These are phyloP conservation scores for Sinocyclocheilus grahami DNA, from an alignment of 2,113 vertebrate species.

Conservation along the genomic window DNA sequence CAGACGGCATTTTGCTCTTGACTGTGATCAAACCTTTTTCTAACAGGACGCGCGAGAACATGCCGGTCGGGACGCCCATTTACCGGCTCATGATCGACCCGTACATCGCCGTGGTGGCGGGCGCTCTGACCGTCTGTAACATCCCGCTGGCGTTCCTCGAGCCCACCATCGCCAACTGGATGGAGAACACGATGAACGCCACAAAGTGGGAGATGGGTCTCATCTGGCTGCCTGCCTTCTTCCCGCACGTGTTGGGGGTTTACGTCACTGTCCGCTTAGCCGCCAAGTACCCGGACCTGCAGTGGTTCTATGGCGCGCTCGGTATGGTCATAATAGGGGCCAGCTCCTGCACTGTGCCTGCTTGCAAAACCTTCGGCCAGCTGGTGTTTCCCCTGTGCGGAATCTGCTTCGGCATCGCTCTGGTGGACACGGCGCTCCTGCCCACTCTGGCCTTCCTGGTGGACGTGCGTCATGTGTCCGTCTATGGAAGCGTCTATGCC, in stretches of 20 bases:
- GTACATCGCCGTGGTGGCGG: conserved; percentile 93
- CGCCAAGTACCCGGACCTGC: conserved; percentile 85
- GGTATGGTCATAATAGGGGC: conserved; percentile 93
- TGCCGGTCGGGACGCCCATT: conserved; percentile 92
- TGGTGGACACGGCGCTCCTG: conserved; percentile 94
- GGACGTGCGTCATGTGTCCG: conserved; percentile 91
- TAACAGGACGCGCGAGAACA: conserved; percentile 84
- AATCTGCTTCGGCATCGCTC: conserved; percentile 95
- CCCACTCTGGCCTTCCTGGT: conserved; percentile 96
- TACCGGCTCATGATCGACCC: conserved; percentile 94
- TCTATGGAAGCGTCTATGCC: conserved; percentile 96
- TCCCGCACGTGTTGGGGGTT: conserved; percentile 93
- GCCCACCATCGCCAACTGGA: conserved; percentile 96
- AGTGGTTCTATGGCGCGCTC: conserved; percentile 94
- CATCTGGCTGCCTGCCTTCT: conserved; percentile 94
- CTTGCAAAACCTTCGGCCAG: conserved; percentile 88
- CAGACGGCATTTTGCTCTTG: conserved; percentile 86
- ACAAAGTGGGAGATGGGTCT: conserved; percentile 93
- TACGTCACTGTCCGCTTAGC: conserved; percentile 91
- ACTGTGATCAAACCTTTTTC: conserved; percentile 85
- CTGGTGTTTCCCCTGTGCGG: conserved; percentile 89
- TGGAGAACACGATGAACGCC: conserved; percentile 90
- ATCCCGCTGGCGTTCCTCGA: conserved; percentile 96
- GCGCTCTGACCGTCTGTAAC: conserved; percentile 94
- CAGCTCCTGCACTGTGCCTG: conserved; percentile 92